Evolutionary conservation across 2,113 vertebrate species (phyloP).

Genomic region (Chrysemys picta): DNA sequence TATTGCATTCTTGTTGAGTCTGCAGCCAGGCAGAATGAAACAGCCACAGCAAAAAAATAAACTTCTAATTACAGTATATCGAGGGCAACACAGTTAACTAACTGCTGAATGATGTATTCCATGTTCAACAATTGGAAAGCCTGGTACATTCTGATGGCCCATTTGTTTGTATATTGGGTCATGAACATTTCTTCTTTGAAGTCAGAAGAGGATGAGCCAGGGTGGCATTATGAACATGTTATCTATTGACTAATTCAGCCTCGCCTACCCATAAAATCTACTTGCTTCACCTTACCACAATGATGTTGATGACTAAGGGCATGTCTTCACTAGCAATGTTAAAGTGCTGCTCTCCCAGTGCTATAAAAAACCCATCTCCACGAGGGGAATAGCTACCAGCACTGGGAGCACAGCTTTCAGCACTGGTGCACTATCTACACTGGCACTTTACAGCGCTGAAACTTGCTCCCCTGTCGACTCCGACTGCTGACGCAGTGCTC

Average conservation of each 20-base stretch:
- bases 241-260: neutral
- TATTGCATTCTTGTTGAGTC: conserved; percentile 5
- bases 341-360: too few species aligned
- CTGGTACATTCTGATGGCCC: neutral
- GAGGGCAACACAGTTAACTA: neutral
- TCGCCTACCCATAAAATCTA: fast-evolving
- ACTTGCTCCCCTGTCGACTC: too few species aligned
- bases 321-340: too few species aligned
- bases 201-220: neutral
- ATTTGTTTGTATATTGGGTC: neutral
- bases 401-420: too few species aligned
- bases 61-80: neutral
- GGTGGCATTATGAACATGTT: fast-evolving
- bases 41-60: neutral
- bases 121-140: neutral
- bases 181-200: neutral
- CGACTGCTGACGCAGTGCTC: too few species aligned
- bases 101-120: fast-evolving
- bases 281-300: neutral
- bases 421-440: too few species aligned
- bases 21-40: neutral
- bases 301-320: fast-evolving
- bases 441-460: too few species aligned
- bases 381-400: too few species aligned
- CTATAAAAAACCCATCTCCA: too few species aligned